Evolutionary conservation across 2,888 invertebrate species (phyloP), one percentile per base, ranked within the genome.

Genomic region (Pteria penguin): DNA sequence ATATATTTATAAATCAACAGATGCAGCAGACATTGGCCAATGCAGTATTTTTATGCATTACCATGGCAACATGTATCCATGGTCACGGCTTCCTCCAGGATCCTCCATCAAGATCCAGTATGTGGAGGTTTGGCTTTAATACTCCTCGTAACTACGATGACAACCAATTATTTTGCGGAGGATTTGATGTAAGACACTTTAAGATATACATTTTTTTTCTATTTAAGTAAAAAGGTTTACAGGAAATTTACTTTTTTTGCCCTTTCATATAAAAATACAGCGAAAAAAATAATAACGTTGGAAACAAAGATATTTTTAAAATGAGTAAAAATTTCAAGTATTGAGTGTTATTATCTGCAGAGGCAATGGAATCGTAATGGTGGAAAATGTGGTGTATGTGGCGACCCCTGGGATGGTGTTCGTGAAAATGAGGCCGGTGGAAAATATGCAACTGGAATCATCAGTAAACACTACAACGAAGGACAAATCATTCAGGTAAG

Each of bases 101-200:
- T 91, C 97, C 97, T 0, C 97, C 97, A 2, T 95, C 96, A 0
- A 94, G 97, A 78, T 97, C 97, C 93, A 95, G 96, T 61, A 97
- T 97, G 97, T 98, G 97, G 97, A 94, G 97, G 77, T 96, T 96
- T 89, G 97, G 97, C 0, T 98, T 95, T 92, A 96, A 96, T 22
- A 97, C 96, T 93, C 96, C 97, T 2, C 96, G 96, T 73, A 97
- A 97, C 92, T 97, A 97, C 91, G 97, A 97, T 86, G 97, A 97
- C 92, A 97, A 97, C 88, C 97, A 97, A 92, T 94, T 97, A 18
- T 97, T 96, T 93, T 97, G 97, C 90, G 97, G 97, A 31, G 97
- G 97, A 66, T 96, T 96, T 90, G 95, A 96, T 72, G 89, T 89
- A 81, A 81, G 84, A n/a, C n/a, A n/a, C 79, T 22, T 54, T 14